Evolutionary conservation across 2,113 vertebrate species (phyloP), one percentile per base, ranked within the genome.

Genomic region (Microcebus griseorufus): DNA sequence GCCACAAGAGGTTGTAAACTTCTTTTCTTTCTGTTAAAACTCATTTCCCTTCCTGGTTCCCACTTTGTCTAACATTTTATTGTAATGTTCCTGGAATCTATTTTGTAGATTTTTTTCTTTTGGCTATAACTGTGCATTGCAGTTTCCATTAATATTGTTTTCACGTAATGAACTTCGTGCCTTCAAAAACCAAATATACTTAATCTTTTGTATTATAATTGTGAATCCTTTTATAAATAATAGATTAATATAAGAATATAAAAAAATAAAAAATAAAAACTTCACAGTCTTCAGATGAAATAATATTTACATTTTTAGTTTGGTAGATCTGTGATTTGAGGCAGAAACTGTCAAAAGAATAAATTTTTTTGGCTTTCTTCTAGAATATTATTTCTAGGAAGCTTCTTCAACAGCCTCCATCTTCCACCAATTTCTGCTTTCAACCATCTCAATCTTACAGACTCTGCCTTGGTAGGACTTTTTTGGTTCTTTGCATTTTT

Each of bases 21-120:
- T 98, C 97, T 98, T 98, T 98, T 93, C 94, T 97, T 76, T 97
- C 98, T 97, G 97, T 97, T 97, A 97, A 98, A 98, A 87, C 64
- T 98, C 42, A 98, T 98, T 98, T 98, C 98, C 98, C 98, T 96
- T 98, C 96, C 94, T 98, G 97, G 97, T 95, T 98, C 96, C 97
- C 95, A 91, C 96, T 98, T 98, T 98, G 98, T 98, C 94, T 98
- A 97, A 93, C 62, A 95, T 97, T 98, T 98, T 98, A 98, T 90
- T 98, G 92, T 96, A 89, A 97, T 29, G 16, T 97, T 97, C 81
- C 94, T 97, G 95, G 67, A 88, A 97, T 97, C 81, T 97, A 97
- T 96, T 98, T 96, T 93, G 93, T 95, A 94, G 90, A 80, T 45
- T 76, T 94, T 88, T 62, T 89, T 42, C 53, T 89, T 90, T 25